Conservation (phyloP, 92 coral and sea anemone species). For the Siderastrea radians region DNA sequence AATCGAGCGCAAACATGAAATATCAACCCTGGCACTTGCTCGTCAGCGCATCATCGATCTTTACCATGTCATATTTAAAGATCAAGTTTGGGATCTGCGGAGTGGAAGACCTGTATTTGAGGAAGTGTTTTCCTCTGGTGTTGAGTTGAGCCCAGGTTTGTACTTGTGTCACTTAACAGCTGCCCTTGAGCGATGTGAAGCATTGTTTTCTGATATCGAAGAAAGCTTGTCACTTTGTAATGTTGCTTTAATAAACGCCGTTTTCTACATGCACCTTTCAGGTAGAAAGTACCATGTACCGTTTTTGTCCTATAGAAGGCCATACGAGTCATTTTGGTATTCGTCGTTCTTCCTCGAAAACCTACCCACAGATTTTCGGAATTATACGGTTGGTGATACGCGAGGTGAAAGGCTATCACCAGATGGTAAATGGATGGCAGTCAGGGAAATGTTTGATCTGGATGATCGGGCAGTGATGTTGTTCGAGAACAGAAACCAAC, state of each 20-base stretch:
- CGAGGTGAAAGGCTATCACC: background rate
- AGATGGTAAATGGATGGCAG: background rate
- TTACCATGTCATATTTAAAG: background rate
- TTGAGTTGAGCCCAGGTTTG: background rate
- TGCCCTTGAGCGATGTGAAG: too few relatives aligned
- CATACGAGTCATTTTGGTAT: background rate
- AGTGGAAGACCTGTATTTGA: background rate
- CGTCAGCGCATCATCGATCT: slow-evolving; percentile 8
- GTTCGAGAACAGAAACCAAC: background rate
- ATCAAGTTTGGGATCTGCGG: background rate
- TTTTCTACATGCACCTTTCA: background rate
- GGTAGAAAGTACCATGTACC: too few relatives aligned
- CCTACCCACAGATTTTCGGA: background rate
- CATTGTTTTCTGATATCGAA: too few relatives aligned
- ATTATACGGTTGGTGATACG: background rate
- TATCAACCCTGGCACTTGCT: background rate
- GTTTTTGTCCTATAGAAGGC: too few relatives aligned
- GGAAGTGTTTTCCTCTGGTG: background rate
- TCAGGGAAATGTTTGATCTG: background rate
- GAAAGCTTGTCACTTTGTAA: too few relatives aligned
- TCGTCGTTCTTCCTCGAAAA: background rate
- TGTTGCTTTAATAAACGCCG: background rate
- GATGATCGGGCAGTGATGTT: too few relatives aligned
- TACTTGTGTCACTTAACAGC: background rate
- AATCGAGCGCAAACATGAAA: background rate